Base-by-base conservation (phyloP, 2,888 invertebrate genomes). In the Tinea trinotella region DNA sequence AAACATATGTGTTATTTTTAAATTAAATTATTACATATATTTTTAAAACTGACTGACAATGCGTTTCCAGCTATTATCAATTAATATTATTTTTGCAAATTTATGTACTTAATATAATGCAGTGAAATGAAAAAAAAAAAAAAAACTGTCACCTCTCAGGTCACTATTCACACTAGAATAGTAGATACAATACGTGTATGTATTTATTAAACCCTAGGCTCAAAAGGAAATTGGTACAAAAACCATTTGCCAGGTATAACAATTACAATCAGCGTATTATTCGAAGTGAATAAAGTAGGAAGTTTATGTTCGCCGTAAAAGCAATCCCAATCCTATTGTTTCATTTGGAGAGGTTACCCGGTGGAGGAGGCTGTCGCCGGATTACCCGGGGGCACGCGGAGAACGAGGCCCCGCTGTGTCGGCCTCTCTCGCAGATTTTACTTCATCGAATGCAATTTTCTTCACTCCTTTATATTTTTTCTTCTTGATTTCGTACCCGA, bases 381-480 rank as follows among this genome's bases (percentile, higher is more conserved):
- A 18, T 52, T 35, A 52, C 18, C 35, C 52, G 3, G 35, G 5
- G 35, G 52, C 52, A 20, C 24, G 12, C 17, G 12, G 12, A 10
- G 12, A 22, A 20, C 22, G 52, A 20, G 10, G 12, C 13, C n/a
- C 52, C n/a, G 35, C 35, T 52, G 52, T 17, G 52, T n/a, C 24
- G 12, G 30, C 2, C 13, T 30, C 35, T 19, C 18, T 13, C 35
- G 35, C 52, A 52, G 35, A 52, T 35, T 35, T 18, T 20, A 48
- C 52, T 52, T 52, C 52, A 35, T 52, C 52, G 34, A 53, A 53
- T 20, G 40, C 22, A 53, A 40, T 53, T 53, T 53, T 36, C 36
- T 40, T 12, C 20, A 13, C 20, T 36, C 20, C 40, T 36, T 20
- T 20, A 2, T 22, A 18, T 40, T 40, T 40, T 36, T 46, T 36